A percentile compares a stretch with the other conserved stretches of the same genome.
phyloP scores from a whole-genome alignment of 2,113 vertebrate genomes.

The Nettapus auritus region DNA sequence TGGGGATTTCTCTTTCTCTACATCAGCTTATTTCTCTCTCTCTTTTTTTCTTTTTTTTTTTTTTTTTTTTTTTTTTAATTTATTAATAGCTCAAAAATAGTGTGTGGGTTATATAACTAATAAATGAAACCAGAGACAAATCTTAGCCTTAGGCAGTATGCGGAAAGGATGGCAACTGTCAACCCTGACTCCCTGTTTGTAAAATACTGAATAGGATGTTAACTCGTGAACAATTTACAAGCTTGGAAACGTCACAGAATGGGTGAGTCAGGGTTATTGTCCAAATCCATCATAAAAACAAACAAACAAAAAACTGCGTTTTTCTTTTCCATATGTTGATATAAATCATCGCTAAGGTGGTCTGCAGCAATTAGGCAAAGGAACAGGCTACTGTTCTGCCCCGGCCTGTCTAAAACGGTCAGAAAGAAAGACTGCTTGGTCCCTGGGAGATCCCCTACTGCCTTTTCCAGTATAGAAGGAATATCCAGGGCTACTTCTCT shows the following conservation, averaged over 20 bases:
- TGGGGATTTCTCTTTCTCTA: conserved; percentile 12
- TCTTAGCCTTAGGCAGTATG: background rate
- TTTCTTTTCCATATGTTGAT: background rate
- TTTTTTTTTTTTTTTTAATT: background rate
- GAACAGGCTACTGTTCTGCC: background rate
- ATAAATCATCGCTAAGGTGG: background rate
- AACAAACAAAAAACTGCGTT: background rate
- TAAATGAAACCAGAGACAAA: conserved; percentile 56
- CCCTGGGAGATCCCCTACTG: background rate
- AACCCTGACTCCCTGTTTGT: background rate
- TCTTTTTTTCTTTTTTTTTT: background rate
- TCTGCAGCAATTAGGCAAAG: background rate
- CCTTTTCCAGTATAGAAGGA: background rate
- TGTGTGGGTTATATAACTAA: conserved; percentile 53
- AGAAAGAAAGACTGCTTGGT: background rate
- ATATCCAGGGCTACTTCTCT: background rate
- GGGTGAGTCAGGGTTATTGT: background rate
- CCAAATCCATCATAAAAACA: background rate
- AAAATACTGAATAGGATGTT: background rate
- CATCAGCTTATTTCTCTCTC: background rate
- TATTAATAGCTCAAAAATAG: conserved; percentile 21
- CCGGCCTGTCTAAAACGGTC: background rate
- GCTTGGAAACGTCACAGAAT: conserved; percentile 4
- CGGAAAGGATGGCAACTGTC: conserved; percentile 35
- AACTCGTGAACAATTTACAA: conserved; percentile 31